phyloP scores from a whole-genome alignment of 2,797 vertebrate species.

The Silurus lanzhouensis region DNA sequence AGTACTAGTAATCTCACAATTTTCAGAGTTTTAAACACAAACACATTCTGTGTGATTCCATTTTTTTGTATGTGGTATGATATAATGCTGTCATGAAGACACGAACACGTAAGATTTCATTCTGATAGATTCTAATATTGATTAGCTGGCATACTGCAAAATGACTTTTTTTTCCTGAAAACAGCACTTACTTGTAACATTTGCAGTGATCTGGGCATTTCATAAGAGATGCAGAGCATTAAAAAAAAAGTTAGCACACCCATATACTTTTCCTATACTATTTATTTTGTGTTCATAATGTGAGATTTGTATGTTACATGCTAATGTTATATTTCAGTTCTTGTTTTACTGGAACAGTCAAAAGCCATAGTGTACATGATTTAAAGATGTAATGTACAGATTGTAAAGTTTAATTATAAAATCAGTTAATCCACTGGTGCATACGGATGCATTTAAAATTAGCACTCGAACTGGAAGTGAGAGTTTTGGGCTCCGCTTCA shows the following conservation, averaged over 20 bases:
- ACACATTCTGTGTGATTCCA: conserved; percentile 42
- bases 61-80: conserved; percentile 32
- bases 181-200: conserved; percentile 17
- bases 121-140: not conserved
- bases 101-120: conserved; percentile 15
- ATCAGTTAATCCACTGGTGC: conserved; percentile 36
- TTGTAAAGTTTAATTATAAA: conserved; percentile 27
- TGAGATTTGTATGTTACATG: conserved; percentile 31
- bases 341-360: conserved; percentile 37
- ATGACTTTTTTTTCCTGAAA: not conserved
- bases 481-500: conserved; percentile 24
- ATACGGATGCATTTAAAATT: conserved; percentile 26
- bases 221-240: conserved; percentile 8
- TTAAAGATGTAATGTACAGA: conserved; percentile 31
- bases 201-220: not conserved
- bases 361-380: conserved; percentile 52
- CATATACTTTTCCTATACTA: conserved; percentile 24
- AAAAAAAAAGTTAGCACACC: conserved; percentile 19
- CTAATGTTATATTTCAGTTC: conserved; percentile 29
- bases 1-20: conserved; percentile 52
- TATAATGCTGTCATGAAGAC: conserved; percentile 33
- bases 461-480: conserved; percentile 15
- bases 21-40: conserved; percentile 42
- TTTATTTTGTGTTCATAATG: conserved; percentile 18
- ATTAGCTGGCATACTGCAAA: not conserved